phyloP scores from a whole-genome alignment of 2,113 vertebrate species.

The Alethe castanea region DNA sequence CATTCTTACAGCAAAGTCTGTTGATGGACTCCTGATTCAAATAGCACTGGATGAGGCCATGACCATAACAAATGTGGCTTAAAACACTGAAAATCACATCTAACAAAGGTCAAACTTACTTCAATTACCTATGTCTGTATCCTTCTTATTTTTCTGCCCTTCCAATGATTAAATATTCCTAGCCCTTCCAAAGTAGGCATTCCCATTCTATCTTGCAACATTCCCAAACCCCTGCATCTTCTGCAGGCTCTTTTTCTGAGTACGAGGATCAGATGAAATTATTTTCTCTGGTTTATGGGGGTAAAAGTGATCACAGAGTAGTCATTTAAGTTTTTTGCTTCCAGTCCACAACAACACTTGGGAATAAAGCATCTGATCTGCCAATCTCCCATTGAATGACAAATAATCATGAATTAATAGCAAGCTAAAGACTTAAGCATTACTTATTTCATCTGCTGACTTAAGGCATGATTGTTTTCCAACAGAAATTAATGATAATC shows the following conservation, averaged over 20 bases:
- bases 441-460: not conserved
- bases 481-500: not conserved
- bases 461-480: not conserved
- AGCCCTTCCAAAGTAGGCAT: not conserved
- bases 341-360: not conserved
- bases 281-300: not conserved
- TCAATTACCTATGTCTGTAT: not conserved
- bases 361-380: not conserved
- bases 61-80: not conserved
- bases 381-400: not conserved
- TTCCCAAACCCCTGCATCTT: not conserved
- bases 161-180: not conserved
- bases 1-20: not conserved
- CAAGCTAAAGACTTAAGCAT: not conserved
- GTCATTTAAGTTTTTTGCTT: not conserved
- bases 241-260: not conserved
- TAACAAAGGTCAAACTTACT: not conserved
- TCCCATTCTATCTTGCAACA: not conserved
- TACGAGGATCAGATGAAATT: not conserved
- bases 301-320: not conserved
- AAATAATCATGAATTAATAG: not conserved
- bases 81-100: not conserved
- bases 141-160: not conserved
- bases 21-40: not conserved
- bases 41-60: not conserved